These are phyloP conservation scores for Ornithoptera alexandrae DNA, from an alignment of 2,888 invertebrate genomes.

Conservation along the genomic window DNA sequence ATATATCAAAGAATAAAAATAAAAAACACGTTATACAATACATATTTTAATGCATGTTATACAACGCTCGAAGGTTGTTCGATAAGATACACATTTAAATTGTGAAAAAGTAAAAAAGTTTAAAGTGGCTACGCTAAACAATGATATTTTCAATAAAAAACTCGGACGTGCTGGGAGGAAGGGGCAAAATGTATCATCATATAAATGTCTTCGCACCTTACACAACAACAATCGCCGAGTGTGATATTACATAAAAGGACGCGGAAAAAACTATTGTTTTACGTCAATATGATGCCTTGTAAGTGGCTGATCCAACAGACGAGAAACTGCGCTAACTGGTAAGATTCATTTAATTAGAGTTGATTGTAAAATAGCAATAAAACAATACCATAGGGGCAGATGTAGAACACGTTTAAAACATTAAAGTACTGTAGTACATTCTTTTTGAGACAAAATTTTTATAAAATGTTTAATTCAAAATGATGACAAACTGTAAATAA, in stretches of 20 bases:
- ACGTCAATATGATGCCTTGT: slow-evolving; percentile 6
- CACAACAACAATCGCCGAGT: background rate
- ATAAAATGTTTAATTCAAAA: no score
- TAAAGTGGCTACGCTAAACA: background rate
- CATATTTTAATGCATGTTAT: background rate
- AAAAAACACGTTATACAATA: background rate
- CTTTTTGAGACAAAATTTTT: no score
- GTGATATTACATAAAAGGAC: background rate
- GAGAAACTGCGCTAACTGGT: slow-evolving; percentile 22
- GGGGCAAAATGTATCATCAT: background rate
- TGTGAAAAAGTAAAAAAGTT: background rate
- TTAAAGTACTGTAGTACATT: background rate
- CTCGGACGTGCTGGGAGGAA: background rate
- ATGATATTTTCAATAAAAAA: background rate
- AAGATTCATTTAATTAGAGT: background rate
- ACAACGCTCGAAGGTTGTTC: background rate
- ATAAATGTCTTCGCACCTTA: background rate
- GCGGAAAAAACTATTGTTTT: background rate
- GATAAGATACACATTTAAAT: background rate
- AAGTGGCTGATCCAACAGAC: slow-evolving; percentile 12
- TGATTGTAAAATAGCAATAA: background rate
- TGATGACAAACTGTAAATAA: no score
- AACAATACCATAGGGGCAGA: background rate
- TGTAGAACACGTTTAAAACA: background rate
- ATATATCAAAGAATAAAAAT: background rate